Evolutionary conservation across 2,113 vertebrate species (phyloP).

Genomic region (Chaenocephalus aceratus): DNA sequence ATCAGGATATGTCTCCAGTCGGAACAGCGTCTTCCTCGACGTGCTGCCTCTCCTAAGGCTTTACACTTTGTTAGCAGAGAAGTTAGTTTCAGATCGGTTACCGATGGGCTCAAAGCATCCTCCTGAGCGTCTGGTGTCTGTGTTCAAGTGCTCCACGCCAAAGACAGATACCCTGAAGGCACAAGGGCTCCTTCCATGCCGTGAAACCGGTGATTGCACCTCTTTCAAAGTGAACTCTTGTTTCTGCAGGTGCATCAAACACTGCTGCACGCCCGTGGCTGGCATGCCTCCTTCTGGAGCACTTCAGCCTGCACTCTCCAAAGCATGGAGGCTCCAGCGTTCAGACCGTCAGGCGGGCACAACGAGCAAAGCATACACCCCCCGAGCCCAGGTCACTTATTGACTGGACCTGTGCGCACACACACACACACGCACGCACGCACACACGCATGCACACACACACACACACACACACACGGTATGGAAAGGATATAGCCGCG

Average conservation of each 20-base stretch:
- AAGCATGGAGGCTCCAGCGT: no score
- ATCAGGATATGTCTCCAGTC: neutral
- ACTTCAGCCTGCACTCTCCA: no score
- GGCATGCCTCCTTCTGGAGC: no score
- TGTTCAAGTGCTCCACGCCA: constrained; percentile 22
- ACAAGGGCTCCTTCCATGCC: neutral
- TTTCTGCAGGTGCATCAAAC: neutral
- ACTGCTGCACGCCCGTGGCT: no score
- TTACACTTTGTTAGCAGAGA: neutral
- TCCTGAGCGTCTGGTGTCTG: constrained; percentile 13
- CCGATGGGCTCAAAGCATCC: constrained; percentile 14
- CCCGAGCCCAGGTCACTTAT: no score
- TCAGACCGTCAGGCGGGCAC: no score
- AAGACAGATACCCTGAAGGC: constrained; percentile 14
- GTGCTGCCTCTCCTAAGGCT: neutral
- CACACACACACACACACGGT: no score
- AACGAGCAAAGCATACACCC: no score
- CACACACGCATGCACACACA: no score
- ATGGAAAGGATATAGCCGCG: no score
- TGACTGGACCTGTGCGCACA: no score
- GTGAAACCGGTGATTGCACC: neutral
- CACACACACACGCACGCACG: no score
- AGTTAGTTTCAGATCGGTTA: neutral
- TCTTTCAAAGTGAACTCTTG: neutral
- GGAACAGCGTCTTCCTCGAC: neutral